Conservation (phyloP, 1,140 invertebrate species). For the Melipona quadrifasciata region DNA sequence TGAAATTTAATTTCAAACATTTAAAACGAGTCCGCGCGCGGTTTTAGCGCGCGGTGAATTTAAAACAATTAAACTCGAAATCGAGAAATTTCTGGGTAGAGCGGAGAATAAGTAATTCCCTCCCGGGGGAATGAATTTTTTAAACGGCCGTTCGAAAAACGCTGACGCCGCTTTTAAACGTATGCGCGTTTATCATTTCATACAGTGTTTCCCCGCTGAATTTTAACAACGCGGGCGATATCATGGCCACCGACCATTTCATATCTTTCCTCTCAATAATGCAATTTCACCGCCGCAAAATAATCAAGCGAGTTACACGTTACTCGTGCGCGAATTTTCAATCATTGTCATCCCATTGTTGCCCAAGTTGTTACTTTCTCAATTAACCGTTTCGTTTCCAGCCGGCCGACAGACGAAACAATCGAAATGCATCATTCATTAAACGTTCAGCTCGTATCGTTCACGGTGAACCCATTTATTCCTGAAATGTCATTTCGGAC, state of each 20-base stretch:
- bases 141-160: background rate
- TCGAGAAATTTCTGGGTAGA: background rate
- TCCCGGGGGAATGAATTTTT: background rate
- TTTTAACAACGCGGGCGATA: background rate
- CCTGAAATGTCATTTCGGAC: conserved; percentile 24
- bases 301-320: conserved; percentile 35
- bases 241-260: background rate
- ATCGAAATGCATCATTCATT: conserved; percentile 26
- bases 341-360: conserved; percentile 11
- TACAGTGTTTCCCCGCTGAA: background rate
- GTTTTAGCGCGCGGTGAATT: background rate
- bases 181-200: background rate
- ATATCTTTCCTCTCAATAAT: background rate
- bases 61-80: background rate
- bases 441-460: background rate
- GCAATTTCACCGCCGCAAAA: conserved; percentile 17
- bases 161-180: background rate
- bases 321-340: conserved; percentile 26
- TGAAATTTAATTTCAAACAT: background rate
- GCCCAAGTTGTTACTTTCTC: conserved; percentile 22
- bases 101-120: background rate
- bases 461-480: background rate
- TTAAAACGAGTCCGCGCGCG: no score
- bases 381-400: conserved; percentile 29
- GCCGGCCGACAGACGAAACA: conserved; percentile 3